These are phyloP conservation scores for Caenorhabditis sulstoni DNA, from an alignment of 2,888 invertebrate species.

Conservation along the genomic window DNA sequence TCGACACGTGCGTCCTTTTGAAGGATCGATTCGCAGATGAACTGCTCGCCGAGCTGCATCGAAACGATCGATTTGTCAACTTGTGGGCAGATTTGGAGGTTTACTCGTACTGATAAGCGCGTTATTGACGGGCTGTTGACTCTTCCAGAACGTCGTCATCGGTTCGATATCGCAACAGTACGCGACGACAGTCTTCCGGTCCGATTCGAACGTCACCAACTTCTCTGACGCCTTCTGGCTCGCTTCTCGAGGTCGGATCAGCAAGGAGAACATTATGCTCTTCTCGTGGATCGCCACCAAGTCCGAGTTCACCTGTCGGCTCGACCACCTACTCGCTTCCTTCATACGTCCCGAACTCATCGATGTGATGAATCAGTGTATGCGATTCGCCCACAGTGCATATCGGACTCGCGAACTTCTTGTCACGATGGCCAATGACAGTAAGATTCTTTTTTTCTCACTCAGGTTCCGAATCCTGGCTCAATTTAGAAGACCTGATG, in stretches of 20 bases:
- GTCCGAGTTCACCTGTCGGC: conserved; percentile 51
- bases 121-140: conserved; percentile 32
- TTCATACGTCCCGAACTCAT: conserved; percentile 49
- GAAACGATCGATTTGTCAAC: conserved; percentile 47
- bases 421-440: conserved; percentile 57
- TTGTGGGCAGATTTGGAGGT: conserved; percentile 57
- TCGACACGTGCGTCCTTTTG: conserved; percentile 25
- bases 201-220: conserved; percentile 50
- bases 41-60: conserved; percentile 36
- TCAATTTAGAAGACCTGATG: conserved; percentile 35
- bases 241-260: conserved; percentile 42
- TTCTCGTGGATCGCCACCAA: conserved; percentile 56
- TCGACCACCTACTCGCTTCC: conserved; percentile 33
- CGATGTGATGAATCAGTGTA: conserved; percentile 59
- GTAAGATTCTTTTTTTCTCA: too few species aligned
- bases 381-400: conserved; percentile 49
- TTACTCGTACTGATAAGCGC: too few species aligned
- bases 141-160: conserved; percentile 56
- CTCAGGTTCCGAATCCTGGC: too few species aligned
- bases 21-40: conserved; percentile 41
- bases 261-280: conserved; percentile 40
- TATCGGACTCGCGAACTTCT: conserved; percentile 55
- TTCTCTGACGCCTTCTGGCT: conserved; percentile 57
- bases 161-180: conserved; percentile 52
- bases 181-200: conserved; percentile 42